Evolutionary conservation across 2,797 vertebrate genomes (phyloP), one percentile per base, ranked within the genome.

Genomic region (Hybognathus amarus): DNA sequence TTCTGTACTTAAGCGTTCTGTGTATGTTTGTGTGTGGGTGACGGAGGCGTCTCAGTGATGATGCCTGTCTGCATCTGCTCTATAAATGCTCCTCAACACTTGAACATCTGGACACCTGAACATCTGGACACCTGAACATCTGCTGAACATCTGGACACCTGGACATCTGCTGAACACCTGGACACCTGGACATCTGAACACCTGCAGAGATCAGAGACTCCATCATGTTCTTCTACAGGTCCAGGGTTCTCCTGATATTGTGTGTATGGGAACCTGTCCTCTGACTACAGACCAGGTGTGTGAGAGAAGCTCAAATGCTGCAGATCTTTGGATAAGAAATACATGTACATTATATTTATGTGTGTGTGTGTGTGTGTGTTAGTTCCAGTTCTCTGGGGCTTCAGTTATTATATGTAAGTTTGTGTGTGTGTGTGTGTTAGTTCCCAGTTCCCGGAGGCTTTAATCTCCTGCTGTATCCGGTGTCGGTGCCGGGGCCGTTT

Each of bases 381-480:
- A 80, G 79, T 22, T 70, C 7, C 67, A 0, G 66, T 70, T 56
- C n/a, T 1, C 4, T 5, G 20, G 18, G 11, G 67, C 7, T 59
- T 61, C 38, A 40, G 38, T 40, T 9, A 0, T 9, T 9, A 8
- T 40, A 8, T 40, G 1, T 67, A 18, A 8, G 15, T 64, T 1
- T 17, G 27, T 64, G 5, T 30, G 61, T 11, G 8, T 67, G 15
- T 33, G 1, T 73, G 33, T 75, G 54, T 77, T 7, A 80, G 79
- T n/a, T 71, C 8, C 79, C 67, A 1, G 67, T 71, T 30, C 18
- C 3, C 4, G 17, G 15, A 27, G 12, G 67, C 13, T 61, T 61
- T 30, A 45, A 11, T 71, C 8, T 61, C 2, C 13, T 80, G 27
- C 71, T 85, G 77, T 80, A 83, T 18, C 80, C 86, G 1, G 40